Percentiles rank a stretch among this genome's conserved stretches.
phyloP scores from a whole-genome alignment of 1,140 invertebrate species.

The Solen grandis region DNA sequence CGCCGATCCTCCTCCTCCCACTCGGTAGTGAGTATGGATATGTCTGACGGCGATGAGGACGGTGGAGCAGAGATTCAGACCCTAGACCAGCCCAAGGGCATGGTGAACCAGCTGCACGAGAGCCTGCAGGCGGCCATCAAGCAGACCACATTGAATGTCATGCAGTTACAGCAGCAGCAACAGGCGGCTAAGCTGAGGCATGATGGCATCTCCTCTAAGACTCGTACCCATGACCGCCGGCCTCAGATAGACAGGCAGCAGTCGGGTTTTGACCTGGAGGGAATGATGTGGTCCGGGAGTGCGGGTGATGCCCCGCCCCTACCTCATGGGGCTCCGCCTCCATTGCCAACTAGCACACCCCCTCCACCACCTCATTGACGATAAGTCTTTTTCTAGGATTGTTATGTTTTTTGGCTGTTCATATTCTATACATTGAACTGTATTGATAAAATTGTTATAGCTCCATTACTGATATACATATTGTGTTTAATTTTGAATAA shows the following conservation, averaged over 20 bases:
- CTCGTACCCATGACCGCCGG: too few relatives aligned
- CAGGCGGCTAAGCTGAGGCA: too few relatives aligned
- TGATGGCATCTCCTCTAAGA: too few relatives aligned
- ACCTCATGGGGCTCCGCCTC: slow-evolving; percentile 11
- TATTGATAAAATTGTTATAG: too few relatives aligned
- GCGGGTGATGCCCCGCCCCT: slow-evolving; percentile 4
- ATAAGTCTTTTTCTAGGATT: neutral
- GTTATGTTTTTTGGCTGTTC: neutral
- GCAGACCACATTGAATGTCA: neutral
- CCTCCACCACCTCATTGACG: slow-evolving; percentile 17
- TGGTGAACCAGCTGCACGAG: slow-evolving; percentile 22
- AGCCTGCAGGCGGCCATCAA: slow-evolving; percentile 34
- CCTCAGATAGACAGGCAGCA: slow-evolving; percentile 40
- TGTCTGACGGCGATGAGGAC: slow-evolving; percentile 47
- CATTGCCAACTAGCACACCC: neutral
- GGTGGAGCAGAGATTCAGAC: slow-evolving; percentile 16
- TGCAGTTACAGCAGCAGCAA: neutral
- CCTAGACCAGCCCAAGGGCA: neutral
- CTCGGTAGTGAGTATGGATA: slow-evolving; percentile 53
- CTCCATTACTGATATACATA: too few relatives aligned
- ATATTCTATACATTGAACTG: too few relatives aligned
- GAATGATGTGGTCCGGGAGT: slow-evolving; percentile 53
- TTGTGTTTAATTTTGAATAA: too few relatives aligned
- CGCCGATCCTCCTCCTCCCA: slow-evolving; percentile 50
- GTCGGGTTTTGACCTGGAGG: slow-evolving; percentile 53